phyloP scores from a whole-genome alignment of 1,140 invertebrate genomes.

The Battus philenor region DNA sequence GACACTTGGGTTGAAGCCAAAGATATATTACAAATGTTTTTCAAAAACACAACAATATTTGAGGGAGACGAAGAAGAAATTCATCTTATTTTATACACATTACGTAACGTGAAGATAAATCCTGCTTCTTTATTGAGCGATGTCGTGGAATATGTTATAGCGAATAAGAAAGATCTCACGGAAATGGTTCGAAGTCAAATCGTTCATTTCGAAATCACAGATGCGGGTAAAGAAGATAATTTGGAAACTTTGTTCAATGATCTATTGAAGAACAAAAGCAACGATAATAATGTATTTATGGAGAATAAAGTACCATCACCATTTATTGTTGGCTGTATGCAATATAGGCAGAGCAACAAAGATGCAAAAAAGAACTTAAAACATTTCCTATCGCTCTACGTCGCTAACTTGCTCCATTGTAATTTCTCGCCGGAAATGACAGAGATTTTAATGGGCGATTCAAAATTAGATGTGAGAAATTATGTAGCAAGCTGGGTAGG shows the following conservation, averaged over 20 bases:
- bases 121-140: constrained; percentile 50
- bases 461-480: constrained; percentile 50
- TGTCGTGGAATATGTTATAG: constrained; percentile 52
- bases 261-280: constrained; percentile 49
- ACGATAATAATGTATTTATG: constrained; percentile 48
- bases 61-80: constrained; percentile 79
- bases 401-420: constrained; percentile 60
- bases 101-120: constrained; percentile 42
- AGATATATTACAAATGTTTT: constrained; percentile 71
- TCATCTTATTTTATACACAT: constrained; percentile 80
- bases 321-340: constrained; percentile 63
- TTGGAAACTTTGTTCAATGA: constrained; percentile 63
- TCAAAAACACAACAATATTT: constrained; percentile 79
- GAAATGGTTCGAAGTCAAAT: constrained; percentile 47
- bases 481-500: constrained; percentile 59
- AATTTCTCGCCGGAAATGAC: constrained; percentile 64
- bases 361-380: constrained; percentile 53
- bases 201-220: constrained; percentile 45
- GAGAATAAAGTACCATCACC: constrained; percentile 60
- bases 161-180: constrained; percentile 42
- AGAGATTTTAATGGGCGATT: constrained; percentile 58
- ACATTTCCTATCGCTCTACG: constrained; percentile 54
- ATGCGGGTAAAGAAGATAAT: constrained; percentile 37
- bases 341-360: constrained; percentile 48
- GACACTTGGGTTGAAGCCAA: constrained; percentile 60